Evolutionary conservation across 2,113 vertebrate species (phyloP).

Genomic region (Hyperoodon ampullatus): DNA sequence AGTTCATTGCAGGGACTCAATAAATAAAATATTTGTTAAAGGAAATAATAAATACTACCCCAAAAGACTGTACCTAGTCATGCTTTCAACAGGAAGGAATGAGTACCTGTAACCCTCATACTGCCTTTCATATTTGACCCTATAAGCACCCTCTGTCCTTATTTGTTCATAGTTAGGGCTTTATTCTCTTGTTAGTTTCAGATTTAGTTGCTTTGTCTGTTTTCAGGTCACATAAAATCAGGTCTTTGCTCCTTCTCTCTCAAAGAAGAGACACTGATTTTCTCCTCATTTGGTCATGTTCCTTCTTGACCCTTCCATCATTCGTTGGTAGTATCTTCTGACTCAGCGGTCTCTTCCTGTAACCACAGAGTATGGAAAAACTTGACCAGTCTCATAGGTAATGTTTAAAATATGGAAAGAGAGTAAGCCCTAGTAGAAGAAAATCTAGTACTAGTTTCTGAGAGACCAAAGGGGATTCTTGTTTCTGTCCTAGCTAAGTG

Average conservation of each 20-base stretch:
- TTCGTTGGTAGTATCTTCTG: slow-evolving; percentile 3
- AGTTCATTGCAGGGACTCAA: neutral
- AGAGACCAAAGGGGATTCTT: neutral
- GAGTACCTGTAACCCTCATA: neutral
- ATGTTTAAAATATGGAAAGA: slow-evolving; percentile 30
- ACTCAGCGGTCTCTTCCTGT: neutral
- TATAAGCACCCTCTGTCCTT: neutral
- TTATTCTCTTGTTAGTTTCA: slow-evolving; percentile 48
- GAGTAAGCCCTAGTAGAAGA: neutral
- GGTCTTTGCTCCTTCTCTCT: neutral
- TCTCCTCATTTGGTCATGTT: neutral
- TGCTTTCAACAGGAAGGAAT: neutral
- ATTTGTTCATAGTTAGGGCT: slow-evolving; percentile 21
- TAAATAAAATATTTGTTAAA: slow-evolving; percentile 8
- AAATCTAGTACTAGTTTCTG: neutral
- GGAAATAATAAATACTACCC: neutral
- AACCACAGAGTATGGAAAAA: slow-evolving; percentile 38
- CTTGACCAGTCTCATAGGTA: neutral
- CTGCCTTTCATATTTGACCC: neutral
- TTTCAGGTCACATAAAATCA: slow-evolving; percentile 1
- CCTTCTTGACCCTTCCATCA: neutral
- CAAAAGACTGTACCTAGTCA: neutral
- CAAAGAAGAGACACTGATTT: neutral
- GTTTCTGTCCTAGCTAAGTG: neutral
- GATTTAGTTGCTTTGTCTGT: slow-evolving; percentile 37